Evolutionary conservation across 2,888 invertebrate genomes (phyloP), one percentile per base, ranked within the genome.

Genomic region (Drosophila yooni): DNA sequence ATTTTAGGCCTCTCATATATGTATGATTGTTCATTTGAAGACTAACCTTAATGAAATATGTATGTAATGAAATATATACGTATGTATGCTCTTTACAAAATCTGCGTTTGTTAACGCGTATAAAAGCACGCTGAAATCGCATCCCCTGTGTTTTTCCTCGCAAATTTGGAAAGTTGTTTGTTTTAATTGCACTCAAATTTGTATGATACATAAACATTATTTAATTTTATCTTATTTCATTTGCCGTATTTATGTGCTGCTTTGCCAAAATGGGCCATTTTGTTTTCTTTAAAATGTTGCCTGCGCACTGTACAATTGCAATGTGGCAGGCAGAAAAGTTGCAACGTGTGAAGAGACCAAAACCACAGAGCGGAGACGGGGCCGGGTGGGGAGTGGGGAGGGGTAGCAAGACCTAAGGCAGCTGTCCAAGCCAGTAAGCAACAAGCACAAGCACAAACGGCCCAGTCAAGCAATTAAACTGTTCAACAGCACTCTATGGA

Each of bases 401-500:
- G 18, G 27, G 50, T 5, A 6, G 27, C 18, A 27, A 18, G 10
- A 36, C 10, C 29, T 27, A 29, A 61, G 53, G n/a, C 54, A 54
- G 27, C 57, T 50, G 50, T 13, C 33, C 48, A 60, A 66, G 58
- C 52, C 64, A 71, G 53, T 51, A 70, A 74, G 65, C 51, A 61
- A 38, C 51, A 63, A 58, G 53, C 64, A 58, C 33, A 56, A 57
- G 62, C 57, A 79, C 70, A 75, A 76, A 50, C 27, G 51, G 53
- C 82, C 78, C 75, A 83, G 88, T 72, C 84, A 75, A 81, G 84
- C 88, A 82, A 82, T 87, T 82, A 87, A 82, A 87, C 84, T 81
- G 83, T 83, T 60, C 67, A 63, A 68, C 62, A 58, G 50, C 65
- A 57, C 50, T 73, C 58, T 27, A 36, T 54, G 27, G n/a, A 4